phyloP scores from a whole-genome alignment of 2,113 vertebrate genomes.

The Sigmodon hispidus region DNA sequence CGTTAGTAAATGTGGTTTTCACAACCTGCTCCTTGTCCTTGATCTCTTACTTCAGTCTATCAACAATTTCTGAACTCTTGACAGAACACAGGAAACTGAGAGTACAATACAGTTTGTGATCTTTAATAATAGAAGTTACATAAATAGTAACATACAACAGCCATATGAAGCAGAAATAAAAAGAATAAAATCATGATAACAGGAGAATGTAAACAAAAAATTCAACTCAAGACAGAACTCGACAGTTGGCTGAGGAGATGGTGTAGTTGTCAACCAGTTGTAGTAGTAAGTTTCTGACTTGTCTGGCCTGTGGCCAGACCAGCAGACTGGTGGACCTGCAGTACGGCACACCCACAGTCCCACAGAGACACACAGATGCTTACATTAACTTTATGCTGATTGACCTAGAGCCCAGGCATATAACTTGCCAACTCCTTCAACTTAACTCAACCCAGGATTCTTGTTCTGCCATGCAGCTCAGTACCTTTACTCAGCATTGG shows the following conservation, averaged over 20 bases:
- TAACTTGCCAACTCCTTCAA: too few species aligned
- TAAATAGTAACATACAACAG: constrained; percentile 4
- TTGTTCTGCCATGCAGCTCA: too few species aligned
- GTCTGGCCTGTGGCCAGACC: too few species aligned
- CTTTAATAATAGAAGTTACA: background rate
- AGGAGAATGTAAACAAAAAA: background rate
- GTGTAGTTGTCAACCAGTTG: background rate
- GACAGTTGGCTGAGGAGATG: background rate
- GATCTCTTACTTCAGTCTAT: background rate
- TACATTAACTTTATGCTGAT: too few species aligned
- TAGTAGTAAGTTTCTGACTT: too few species aligned
- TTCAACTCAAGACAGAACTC: background rate
- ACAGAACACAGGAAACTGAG: constrained; percentile 4
- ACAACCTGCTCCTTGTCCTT: background rate
- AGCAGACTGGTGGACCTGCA: too few species aligned
- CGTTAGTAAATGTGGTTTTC: constrained; percentile 16
- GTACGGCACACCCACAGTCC: too few species aligned
- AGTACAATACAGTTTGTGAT: background rate
- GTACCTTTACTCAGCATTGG: too few species aligned
- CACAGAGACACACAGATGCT: too few species aligned
- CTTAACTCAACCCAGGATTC: too few species aligned
- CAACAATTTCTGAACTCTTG: background rate
- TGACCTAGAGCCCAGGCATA: too few species aligned
- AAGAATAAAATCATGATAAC: background rate
- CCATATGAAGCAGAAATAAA: background rate